A percentile compares a stretch with the other conserved stretches of the same genome.
These are phyloP conservation scores for Colistium nudipinnis DNA, from an alignment of 2,113 vertebrate genomes.

Conservation along the genomic window DNA sequence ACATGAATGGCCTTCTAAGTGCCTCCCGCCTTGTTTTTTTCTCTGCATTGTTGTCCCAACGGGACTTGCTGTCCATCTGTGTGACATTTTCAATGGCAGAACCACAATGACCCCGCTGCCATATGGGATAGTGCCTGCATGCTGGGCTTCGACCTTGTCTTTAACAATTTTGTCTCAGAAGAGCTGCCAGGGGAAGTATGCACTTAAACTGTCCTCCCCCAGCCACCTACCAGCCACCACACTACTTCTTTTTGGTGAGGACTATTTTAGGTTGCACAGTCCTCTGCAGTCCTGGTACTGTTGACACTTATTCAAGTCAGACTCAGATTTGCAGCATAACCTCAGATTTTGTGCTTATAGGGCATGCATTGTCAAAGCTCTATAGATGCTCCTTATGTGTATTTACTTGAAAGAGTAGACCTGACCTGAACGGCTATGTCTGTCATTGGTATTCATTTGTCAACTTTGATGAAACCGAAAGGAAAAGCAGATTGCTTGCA, in stretches of 20 bases:
- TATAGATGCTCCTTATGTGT: slow-evolving; percentile 43
- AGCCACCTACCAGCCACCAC: slow-evolving; percentile 34
- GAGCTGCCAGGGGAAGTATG: slow-evolving; percentile 58
- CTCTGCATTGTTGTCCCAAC: slow-evolving; percentile 35
- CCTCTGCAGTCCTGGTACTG: slow-evolving; percentile 27
- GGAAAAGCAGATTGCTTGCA: slow-evolving; percentile 40
- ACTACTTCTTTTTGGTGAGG: slow-evolving; percentile 26
- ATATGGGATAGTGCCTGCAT: slow-evolving; percentile 60
- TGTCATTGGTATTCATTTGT: slow-evolving; percentile 63
- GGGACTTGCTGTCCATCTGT: slow-evolving; percentile 60
- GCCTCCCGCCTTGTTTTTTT: slow-evolving; percentile 20
- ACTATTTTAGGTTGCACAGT: slow-evolving; percentile 55
- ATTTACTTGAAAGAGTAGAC: slow-evolving; percentile 42
- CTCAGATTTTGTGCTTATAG: slow-evolving; percentile 31
- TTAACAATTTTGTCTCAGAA: slow-evolving; percentile 51
- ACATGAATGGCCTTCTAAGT: slow-evolving; percentile 26
- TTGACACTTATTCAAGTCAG: slow-evolving; percentile 46
- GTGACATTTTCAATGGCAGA: slow-evolving; percentile 75
- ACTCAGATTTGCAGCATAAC: slow-evolving; percentile 27
- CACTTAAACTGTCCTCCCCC: slow-evolving; percentile 54
- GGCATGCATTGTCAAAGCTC: slow-evolving; percentile 35
- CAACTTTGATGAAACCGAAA: slow-evolving; percentile 73
- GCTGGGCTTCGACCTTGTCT: slow-evolving; percentile 69
- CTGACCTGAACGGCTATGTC: slow-evolving; percentile 50
- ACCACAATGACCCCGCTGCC: slow-evolving; percentile 48